phyloP scores from a whole-genome alignment of 2,888 invertebrate genomes.

The Ormyrus thymus region DNA sequence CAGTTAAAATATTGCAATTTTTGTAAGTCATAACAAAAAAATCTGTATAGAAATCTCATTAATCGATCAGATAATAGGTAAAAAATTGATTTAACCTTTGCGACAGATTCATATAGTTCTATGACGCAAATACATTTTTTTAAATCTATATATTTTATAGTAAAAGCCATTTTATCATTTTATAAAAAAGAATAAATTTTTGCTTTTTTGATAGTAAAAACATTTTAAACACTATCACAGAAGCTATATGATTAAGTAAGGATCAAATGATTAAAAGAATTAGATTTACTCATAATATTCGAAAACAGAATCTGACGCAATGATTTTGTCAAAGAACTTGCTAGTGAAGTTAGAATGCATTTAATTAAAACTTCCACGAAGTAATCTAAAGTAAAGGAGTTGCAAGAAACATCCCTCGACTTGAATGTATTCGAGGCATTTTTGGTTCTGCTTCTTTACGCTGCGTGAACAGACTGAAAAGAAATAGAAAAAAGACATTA shows the following conservation, averaged over 20 bases:
- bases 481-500: constrained; percentile 52
- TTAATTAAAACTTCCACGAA: constrained; percentile 14
- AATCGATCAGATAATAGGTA: background rate
- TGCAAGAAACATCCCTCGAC: constrained; percentile 47
- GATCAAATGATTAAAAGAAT: too few relatives aligned
- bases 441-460: constrained; percentile 64
- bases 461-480: constrained; percentile 73
- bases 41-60: background rate
- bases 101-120: background rate
- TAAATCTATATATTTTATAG: background rate
- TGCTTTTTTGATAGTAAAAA: too few relatives aligned
- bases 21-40: constrained; percentile 9
- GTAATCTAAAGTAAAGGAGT: constrained; percentile 39
- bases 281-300: too few relatives aligned
- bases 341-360: background rate
- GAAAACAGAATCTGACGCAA: constrained; percentile 1
- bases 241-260: too few relatives aligned
- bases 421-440: constrained; percentile 53
- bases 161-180: constrained; percentile 12
- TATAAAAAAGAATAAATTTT: too few relatives aligned
- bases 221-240: too few relatives aligned
- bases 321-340: background rate
- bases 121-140: background rate
- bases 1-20: constrained; percentile 49
- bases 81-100: background rate